phyloP scores from a whole-genome alignment of 2,888 invertebrate species.

The Mythimna albipuncta region DNA sequence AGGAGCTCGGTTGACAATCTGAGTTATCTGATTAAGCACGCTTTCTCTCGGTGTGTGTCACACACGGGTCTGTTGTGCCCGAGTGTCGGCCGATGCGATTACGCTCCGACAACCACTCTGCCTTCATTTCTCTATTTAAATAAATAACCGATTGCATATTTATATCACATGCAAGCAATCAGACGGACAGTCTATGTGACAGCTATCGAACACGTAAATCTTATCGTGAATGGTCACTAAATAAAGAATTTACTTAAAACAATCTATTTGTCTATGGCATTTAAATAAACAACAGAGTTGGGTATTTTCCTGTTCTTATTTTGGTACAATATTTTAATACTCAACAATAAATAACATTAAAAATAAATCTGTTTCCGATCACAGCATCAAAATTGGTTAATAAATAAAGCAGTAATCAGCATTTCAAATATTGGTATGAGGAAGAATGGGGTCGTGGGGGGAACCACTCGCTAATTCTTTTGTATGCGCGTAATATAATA shows the following conservation, averaged over 20 bases:
- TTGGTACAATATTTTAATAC: too few relatives aligned
- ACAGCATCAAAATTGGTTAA: too few relatives aligned
- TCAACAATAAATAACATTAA: too few relatives aligned
- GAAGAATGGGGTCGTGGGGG: too few relatives aligned
- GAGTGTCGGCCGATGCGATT: conserved; percentile 75
- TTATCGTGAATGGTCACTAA: conserved; percentile 65
- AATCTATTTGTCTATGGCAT: conserved; percentile 29
- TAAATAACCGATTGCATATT: conserved; percentile 86
- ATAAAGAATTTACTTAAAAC: conserved; percentile 32
- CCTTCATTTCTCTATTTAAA: conserved; percentile 87
- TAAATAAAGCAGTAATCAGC: too few relatives aligned
- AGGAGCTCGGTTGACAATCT: conserved; percentile 90
- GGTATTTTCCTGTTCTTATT: too few relatives aligned
- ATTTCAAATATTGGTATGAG: too few relatives aligned
- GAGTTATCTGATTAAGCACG: conserved; percentile 90
- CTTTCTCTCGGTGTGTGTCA: conserved; percentile 88
- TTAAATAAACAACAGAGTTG: conserved; percentile 24
- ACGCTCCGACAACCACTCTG: conserved; percentile 81
- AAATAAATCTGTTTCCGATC: too few relatives aligned
- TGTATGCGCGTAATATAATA: too few relatives aligned
- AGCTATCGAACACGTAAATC: conserved; percentile 76
- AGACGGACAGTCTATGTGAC: conserved; percentile 76
- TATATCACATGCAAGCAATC: conserved; percentile 80
- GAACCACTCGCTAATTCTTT: too few relatives aligned
- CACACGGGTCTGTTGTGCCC: conserved; percentile 74